A percentile compares a stretch with the other conserved stretches of the same genome.
These are phyloP conservation scores for Orgyia antiqua DNA, from an alignment of 2,888 invertebrate genomes.

Conservation along the genomic window DNA sequence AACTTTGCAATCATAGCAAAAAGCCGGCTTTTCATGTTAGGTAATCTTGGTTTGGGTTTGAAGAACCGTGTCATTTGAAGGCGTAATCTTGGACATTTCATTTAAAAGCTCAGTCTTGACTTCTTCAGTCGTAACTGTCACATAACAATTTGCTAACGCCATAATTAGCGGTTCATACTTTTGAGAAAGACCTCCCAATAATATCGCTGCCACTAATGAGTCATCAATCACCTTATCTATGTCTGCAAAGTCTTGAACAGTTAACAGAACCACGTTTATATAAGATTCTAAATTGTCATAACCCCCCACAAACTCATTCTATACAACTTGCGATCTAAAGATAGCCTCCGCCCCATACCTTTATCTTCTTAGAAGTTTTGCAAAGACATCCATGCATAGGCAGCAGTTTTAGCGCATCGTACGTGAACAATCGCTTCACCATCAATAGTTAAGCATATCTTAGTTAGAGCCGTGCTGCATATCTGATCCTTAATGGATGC, in stretches of 20 bases:
- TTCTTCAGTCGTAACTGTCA: conserved; percentile 1
- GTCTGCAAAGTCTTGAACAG: conserved; percentile 1
- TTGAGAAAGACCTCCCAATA: conserved; percentile 5
- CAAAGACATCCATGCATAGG: conserved; percentile 5
- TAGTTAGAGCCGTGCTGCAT: not conserved
- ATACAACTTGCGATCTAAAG: not conserved
- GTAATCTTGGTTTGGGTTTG: not conserved
- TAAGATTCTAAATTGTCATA: not conserved
- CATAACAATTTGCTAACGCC: conserved; percentile 1
- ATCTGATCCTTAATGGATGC: not conserved
- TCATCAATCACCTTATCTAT: no score
- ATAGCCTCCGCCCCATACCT: conserved; percentile 5
- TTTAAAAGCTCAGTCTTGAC: conserved; percentile 5
- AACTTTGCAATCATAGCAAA: not conserved
- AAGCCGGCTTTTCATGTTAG: not conserved
- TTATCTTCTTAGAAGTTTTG: conserved; percentile 7
- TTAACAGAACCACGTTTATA: not conserved
- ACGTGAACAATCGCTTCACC: conserved; percentile 6
- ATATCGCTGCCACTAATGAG: conserved; percentile 3
- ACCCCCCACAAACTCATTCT: not conserved
- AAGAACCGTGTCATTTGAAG: not conserved
- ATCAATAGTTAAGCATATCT: conserved; percentile 1
- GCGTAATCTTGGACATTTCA: not conserved
- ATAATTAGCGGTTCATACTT: conserved; percentile 5
- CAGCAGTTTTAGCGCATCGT: conserved; percentile 5